Percentiles rank a stretch among this genome's conserved stretches.
These are phyloP conservation scores for Sternotherus odoratus DNA, from an alignment of 2,797 vertebrate genomes.

Conservation along the genomic window DNA sequence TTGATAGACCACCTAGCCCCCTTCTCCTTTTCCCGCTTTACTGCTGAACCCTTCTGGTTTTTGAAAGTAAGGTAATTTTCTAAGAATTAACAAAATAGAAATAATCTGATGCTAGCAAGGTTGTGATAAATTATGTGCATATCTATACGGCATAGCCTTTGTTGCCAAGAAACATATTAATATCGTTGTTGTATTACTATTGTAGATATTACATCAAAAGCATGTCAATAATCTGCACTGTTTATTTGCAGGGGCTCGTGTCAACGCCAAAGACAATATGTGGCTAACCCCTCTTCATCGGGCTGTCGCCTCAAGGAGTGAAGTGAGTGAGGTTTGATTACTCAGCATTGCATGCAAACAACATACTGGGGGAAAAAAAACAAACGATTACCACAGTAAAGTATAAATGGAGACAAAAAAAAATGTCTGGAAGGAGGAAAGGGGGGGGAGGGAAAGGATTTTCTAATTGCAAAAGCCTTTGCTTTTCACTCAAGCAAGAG, in stretches of 20 bases:
- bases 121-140: fast-evolving
- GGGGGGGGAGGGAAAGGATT: background rate
- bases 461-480: background rate
- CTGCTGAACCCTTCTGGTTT: background rate
- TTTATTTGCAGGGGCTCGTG: slow-evolving; percentile 90
- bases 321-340: slow-evolving; percentile 82
- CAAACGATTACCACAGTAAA: fast-evolving
- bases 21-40: background rate
- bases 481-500: background rate
- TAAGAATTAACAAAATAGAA: background rate
- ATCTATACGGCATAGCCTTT: fast-evolving
- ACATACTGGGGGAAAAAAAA: fast-evolving
- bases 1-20: background rate
- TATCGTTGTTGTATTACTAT: background rate
- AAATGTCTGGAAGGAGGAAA: background rate
- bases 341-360: background rate
- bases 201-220: background rate
- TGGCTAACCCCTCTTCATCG: slow-evolving; percentile 98
- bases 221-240: slow-evolving; percentile 27
- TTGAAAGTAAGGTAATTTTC: background rate
- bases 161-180: background rate
- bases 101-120: background rate
- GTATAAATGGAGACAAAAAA: background rate
- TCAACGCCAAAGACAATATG: slow-evolving; percentile 99
- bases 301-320: slow-evolving; percentile 94